Conservation (phyloP, 2,797 vertebrate species). For the Vireo griseus region DNA sequence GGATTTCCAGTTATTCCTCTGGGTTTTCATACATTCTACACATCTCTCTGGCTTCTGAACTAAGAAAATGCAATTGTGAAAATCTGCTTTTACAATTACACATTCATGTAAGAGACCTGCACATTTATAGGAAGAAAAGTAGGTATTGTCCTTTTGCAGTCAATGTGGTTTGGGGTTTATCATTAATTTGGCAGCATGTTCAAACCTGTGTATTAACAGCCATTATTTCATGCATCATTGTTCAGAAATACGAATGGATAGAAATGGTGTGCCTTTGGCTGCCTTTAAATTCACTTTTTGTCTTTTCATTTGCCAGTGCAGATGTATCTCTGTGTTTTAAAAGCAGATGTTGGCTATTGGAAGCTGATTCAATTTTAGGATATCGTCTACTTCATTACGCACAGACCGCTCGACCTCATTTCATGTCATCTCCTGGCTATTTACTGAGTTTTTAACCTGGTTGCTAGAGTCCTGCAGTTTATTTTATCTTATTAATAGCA, state of each 20-base stretch:
- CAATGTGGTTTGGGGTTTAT: background rate
- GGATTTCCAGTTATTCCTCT: background rate
- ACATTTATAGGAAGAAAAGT: background rate
- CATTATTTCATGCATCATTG: background rate
- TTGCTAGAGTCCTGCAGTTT: background rate
- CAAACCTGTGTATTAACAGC: background rate
- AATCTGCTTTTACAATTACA: background rate
- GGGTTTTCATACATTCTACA: fast-evolving
- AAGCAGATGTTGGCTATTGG: background rate
- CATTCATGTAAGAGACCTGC: background rate
- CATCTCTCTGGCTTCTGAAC: background rate
- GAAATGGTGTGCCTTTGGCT: background rate
- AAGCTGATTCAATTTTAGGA: background rate
- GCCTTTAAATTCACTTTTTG: background rate
- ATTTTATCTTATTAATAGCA: constrained; percentile 14
- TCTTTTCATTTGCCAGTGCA: background rate
- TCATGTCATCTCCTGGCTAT: background rate
- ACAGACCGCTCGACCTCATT: background rate
- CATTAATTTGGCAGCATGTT: background rate
- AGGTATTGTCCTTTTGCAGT: background rate
- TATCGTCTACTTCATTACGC: background rate
- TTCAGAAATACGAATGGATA: background rate
- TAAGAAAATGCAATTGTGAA: background rate
- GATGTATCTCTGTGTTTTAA: background rate
- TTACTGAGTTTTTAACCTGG: background rate